Base-by-base conservation (phyloP, 2,888 invertebrate species). In the Drosophila engyochracea region DNA sequence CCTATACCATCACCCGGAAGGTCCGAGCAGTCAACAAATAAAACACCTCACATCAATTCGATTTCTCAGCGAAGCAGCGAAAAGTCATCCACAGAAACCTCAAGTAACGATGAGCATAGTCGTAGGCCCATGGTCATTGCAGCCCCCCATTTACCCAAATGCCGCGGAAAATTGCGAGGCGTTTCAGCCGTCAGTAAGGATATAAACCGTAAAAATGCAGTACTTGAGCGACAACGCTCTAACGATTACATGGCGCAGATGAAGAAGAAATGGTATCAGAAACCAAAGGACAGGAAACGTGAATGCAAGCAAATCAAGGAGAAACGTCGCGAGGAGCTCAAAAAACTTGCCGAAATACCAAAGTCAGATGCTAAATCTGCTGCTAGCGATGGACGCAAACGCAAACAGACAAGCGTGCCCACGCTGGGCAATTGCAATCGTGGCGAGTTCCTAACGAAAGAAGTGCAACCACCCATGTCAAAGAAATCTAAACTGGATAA, bases 341-440 rank as follows among this genome's bases (percentile, higher is more conserved):
- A 91, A 60, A 85, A 92, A 68, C 35, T 93, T 2, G 81, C 91
- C 0, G 82, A 91, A 4, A 87, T 85, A 30, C 74, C 78, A 19
- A 76, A 76, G 10, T 0, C 30, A 0, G 60, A 60, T 22, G 28
- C 3, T 0, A 22, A 44, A 2, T 0, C n/a, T 3, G 30, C 28
- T 19, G 5, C 6, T 14, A 4, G 2, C 7, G 53, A 59, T 51
- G 37, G 12, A 0, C 41, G 4, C 2, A 54, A 83, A 70, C 64
- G 79, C n/a, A 79, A 59, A 6, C 57, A 39, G 7, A 52, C 77
- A 0, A 89, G 71, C 25, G 83, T 87, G 9, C 85, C 91, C 0
- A 91, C 90, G 58, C 94, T 94, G 1, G 95, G 95, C 91, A 96
- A 92, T 30, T 93, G 93, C 37, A 95, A 95, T 79, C 94, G 95